phyloP scores from a whole-genome alignment of 1,140 invertebrate species.

The Drosophila arizonae region DNA sequence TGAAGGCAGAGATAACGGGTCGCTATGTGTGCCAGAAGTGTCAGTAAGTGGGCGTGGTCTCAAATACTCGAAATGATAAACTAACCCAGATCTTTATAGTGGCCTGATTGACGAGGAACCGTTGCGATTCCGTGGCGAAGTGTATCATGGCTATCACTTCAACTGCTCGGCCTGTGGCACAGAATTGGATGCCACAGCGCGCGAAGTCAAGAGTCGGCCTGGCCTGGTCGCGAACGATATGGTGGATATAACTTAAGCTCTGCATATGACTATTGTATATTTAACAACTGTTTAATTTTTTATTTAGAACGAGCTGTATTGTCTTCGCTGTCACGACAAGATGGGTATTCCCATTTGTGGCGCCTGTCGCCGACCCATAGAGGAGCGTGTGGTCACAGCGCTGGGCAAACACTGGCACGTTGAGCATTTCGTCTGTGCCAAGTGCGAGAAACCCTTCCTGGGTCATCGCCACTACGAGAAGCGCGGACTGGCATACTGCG shows the following conservation, averaged over 20 bases:
- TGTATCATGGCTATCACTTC: constrained; percentile 99
- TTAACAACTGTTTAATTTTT: not conserved
- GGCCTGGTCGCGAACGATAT: constrained; percentile 96
- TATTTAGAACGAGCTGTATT: constrained; percentile 94
- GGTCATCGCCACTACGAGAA: constrained; percentile 99
- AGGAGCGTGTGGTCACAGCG: constrained; percentile 98
- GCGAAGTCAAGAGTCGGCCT: constrained; percentile 95
- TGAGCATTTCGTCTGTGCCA: constrained; percentile 99
- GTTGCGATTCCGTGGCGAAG: constrained; percentile 97
- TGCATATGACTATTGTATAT: not conserved
- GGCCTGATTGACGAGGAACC: constrained; percentile 98
- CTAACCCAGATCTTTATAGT: constrained; percentile 83
- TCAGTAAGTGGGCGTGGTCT: constrained; percentile 89
- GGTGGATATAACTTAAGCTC: constrained; percentile 51
- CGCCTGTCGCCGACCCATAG: constrained; percentile 97
- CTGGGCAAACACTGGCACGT: constrained; percentile 99
- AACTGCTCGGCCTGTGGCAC: constrained; percentile 96
- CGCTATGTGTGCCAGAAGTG: constrained; percentile 99
- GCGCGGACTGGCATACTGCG: constrained; percentile 99
- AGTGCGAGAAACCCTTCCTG: constrained; percentile 99
- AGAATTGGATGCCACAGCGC: constrained; percentile 94
- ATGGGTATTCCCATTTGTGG: constrained; percentile 99
- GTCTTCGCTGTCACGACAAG: constrained; percentile 98
- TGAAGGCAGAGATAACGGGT: constrained; percentile 96
- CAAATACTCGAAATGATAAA: not conserved